Evolutionary conservation across 2,888 invertebrate genomes (phyloP), one percentile per base, ranked within the genome.

Genomic region (Sipha maydis): DNA sequence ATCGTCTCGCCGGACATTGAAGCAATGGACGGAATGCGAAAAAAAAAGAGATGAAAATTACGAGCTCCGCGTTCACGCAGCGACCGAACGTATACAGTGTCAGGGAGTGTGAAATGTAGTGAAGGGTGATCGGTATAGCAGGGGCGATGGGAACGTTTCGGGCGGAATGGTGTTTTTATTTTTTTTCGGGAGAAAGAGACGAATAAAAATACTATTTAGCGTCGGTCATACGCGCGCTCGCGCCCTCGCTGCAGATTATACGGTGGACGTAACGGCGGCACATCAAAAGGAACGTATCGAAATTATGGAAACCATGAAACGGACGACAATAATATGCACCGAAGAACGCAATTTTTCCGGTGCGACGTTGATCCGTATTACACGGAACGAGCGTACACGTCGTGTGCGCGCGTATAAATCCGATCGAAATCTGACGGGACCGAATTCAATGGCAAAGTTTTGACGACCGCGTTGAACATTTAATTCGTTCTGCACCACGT

Each of bases 361-460:
- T 8, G 79, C 61, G n/a, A 8, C 38, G 61, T 34, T n/a, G 73
- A 34, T 73, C 34, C 21, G 21, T 21, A 4, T n/a, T n/a, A 21
- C 38, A 19, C 73, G 25, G 7, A 67, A 67, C 67, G 67, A 67
- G 7, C 8, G n/a, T 67, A n/a, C 21, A 21, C 41, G 4, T 2
- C 25, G 67, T 9, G 21, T n/a, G 69, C 69, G 69, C 28, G 69
- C n/a, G 38, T 67, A 80, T 67, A 80, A 80, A 61, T 67, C 61
- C 61, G 8, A 80, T 67, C 19, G 61, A 38, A 80, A 67, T 80
- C n/a, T 80, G 80, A 80, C 80, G 25, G 25, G 38, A 9, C n/a
- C 80, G 61, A 80, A 80, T 80, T 80, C 61, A 38, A n/a, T 25
- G 61, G 4, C n/a, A 80, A 80, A 80, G 80, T 80, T 80, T 67